Evolutionary conservation across 2,888 invertebrate genomes (phyloP).

Genomic region (Zygothrica quintamaculata): DNA sequence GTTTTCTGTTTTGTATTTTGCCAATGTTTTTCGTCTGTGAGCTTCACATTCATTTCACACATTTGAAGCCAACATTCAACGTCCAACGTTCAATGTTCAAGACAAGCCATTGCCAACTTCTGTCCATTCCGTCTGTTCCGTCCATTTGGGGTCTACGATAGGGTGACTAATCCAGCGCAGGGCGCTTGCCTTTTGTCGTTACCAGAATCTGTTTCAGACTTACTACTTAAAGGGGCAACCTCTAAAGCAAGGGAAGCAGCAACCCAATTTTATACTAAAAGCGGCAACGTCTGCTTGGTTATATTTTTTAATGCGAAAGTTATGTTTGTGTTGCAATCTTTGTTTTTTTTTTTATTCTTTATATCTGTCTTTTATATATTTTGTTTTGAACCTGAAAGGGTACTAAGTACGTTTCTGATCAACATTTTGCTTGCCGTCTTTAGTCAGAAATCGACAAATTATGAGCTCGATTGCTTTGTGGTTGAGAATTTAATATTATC

Average conservation of each 20-base stretch:
- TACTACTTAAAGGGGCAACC: conserved; percentile 23
- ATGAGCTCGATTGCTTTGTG: conserved; percentile 56
- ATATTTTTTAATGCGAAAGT: conserved; percentile 68
- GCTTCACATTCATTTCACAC: conserved; percentile 44
- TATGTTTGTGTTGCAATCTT: conserved; percentile 54
- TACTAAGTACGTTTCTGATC: conserved; percentile 17
- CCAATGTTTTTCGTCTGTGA: conserved; percentile 36
- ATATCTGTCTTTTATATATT: conserved; percentile 1
- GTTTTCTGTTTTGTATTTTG: too few relatives aligned
- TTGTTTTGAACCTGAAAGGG: too few relatives aligned
- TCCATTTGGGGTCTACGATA: conserved; percentile 37
- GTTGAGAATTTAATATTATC: conserved; percentile 35
- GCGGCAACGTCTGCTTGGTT: conserved; percentile 36
- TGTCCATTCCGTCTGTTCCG: conserved; percentile 10
- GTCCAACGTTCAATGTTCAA: too few relatives aligned
- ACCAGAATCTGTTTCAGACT: conserved; percentile 31
- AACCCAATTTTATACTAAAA: conserved; percentile 49
- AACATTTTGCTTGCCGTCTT: conserved; percentile 42
- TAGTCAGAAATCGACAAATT: conserved; percentile 60
- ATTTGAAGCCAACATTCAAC: conserved; percentile 32
- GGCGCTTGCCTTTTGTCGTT: conserved; percentile 29
- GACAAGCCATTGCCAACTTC: too few relatives aligned
- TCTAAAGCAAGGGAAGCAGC: conserved; percentile 3
- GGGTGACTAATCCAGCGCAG: conserved; percentile 23
- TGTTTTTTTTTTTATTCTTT: conserved; percentile 23